phyloP scores from a whole-genome alignment of 2,888 invertebrate genomes.

The Ernsta delagoae region DNA sequence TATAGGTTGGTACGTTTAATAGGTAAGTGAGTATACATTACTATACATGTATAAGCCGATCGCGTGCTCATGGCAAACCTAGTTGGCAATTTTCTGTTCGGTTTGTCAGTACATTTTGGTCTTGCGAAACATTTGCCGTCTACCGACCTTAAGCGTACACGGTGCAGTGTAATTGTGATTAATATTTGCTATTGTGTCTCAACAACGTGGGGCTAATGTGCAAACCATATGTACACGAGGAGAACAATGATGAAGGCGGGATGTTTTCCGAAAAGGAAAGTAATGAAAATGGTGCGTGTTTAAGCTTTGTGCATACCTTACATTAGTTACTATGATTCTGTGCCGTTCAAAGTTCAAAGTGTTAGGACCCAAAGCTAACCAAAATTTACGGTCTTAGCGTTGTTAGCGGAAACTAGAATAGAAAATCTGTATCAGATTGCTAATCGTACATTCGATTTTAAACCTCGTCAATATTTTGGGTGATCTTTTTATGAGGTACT shows the following conservation, averaged over 20 bases:
- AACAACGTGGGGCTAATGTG: constrained; percentile 28
- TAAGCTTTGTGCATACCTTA: constrained; percentile 21
- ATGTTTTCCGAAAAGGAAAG: constrained; percentile 67
- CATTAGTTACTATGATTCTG: no score
- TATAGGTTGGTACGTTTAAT: constrained; percentile 37
- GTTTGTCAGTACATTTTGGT: constrained; percentile 69
- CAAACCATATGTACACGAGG: constrained; percentile 30
- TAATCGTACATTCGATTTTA: no score
- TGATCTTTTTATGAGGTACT: no score
- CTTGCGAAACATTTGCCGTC: constrained; percentile 70
- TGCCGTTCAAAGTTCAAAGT: no score
- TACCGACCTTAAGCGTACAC: constrained; percentile 49
- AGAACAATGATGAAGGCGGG: constrained; percentile 63
- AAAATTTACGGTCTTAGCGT: no score
- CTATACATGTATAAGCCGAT: constrained; percentile 55
- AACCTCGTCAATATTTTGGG: no score
- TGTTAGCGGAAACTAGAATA: no score
- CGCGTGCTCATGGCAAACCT: constrained; percentile 77
- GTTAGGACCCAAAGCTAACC: no score
- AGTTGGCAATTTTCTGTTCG: constrained; percentile 69
- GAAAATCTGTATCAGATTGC: no score
- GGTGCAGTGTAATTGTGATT: constrained; percentile 34
- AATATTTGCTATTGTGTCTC: constrained; percentile 33
- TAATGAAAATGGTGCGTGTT: constrained; percentile 69
- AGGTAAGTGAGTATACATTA: constrained; percentile 45